These are phyloP conservation scores for Daubentonia madagascariensis DNA, from an alignment of 2,113 vertebrate species.

Conservation along the genomic window DNA sequence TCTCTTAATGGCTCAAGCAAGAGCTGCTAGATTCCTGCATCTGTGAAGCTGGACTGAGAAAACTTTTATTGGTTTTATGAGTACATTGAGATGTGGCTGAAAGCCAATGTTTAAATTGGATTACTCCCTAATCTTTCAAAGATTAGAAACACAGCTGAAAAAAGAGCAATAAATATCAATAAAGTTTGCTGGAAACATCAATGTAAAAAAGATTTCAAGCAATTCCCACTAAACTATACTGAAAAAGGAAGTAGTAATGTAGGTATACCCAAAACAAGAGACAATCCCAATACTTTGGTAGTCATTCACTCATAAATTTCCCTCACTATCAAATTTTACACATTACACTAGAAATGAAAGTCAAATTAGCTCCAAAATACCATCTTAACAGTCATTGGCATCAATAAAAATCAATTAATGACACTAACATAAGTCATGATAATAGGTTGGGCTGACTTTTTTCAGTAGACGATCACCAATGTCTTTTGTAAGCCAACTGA, in stretches of 20 bases:
- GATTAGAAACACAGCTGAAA: background rate
- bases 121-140: conserved; percentile 36
- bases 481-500: background rate
- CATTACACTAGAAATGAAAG: background rate
- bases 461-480: background rate
- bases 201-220: background rate
- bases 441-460: background rate
- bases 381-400: background rate
- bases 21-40: background rate
- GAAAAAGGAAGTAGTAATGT: background rate
- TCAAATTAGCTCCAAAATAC: background rate
- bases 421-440: background rate
- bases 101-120: background rate
- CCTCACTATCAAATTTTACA: background rate
- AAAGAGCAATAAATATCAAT: background rate
- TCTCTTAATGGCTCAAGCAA: background rate
- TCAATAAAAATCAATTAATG: background rate
- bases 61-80: background rate
- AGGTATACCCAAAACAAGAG: background rate
- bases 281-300: background rate
- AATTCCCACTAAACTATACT: background rate
- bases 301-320: background rate
- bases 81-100: background rate
- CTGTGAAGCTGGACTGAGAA: background rate
- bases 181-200: background rate